These are phyloP conservation scores for Micropoecilia bifurca DNA, from an alignment of 2,797 vertebrate genomes.

Conservation along the genomic window DNA sequence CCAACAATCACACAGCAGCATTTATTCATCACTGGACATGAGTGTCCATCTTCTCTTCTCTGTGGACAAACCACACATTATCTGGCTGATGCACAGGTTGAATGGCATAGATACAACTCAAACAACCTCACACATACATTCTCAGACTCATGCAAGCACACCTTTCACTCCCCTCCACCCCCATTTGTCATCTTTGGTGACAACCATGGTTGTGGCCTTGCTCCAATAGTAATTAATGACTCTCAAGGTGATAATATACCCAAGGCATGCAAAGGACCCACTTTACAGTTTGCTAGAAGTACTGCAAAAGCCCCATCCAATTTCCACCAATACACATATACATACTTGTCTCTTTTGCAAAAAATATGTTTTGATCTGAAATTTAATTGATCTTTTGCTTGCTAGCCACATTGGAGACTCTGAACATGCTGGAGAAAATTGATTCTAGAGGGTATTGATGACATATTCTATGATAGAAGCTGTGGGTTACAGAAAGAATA, in stretches of 20 bases:
- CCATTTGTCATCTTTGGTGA: slow-evolving; percentile 62
- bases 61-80: slow-evolving; percentile 12
- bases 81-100: not conserved
- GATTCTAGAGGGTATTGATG: slow-evolving; percentile 69
- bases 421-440: slow-evolving; percentile 59
- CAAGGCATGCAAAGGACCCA: slow-evolving; percentile 72
- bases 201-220: slow-evolving; percentile 48
- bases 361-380: slow-evolving; percentile 69
- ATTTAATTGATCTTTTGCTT: slow-evolving; percentile 68
- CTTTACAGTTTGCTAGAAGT: slow-evolving; percentile 66
- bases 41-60: slow-evolving; percentile 31
- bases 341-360: slow-evolving; percentile 44
- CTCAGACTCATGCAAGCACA: not conserved
- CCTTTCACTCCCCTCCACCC: not conserved
- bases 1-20: not conserved
- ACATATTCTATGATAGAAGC: slow-evolving; percentile 57
- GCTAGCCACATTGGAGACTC: slow-evolving; percentile 31
- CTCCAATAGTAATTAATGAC: slow-evolving; percentile 63
- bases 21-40: not conserved
- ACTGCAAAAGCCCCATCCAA: not conserved
- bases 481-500: slow-evolving; percentile 29
- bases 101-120: not conserved
- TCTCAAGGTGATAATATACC: slow-evolving; percentile 68
- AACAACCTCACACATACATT: not conserved
- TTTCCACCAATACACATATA: slow-evolving; percentile 1